phyloP scores from a whole-genome alignment of 1,140 invertebrate genomes.

The Dendroctonus valens region DNA sequence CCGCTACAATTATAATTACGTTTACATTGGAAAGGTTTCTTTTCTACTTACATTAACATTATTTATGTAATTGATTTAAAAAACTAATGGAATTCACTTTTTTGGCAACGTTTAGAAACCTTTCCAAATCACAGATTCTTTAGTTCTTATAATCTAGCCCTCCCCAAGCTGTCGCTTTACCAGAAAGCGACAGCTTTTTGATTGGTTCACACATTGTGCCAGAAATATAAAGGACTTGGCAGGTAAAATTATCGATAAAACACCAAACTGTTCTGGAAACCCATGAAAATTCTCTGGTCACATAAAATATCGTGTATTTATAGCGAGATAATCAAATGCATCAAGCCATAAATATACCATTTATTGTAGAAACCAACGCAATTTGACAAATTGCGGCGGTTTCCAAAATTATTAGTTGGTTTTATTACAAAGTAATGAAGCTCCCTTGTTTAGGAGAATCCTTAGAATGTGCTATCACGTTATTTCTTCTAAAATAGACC shows the following conservation, averaged over 20 bases:
- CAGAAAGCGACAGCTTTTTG: conserved; percentile 30
- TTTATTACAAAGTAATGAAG: too few relatives aligned
- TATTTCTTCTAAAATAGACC: too few relatives aligned
- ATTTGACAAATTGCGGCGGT: too few relatives aligned
- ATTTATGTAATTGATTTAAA: conserved; percentile 31
- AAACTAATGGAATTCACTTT: conserved; percentile 48
- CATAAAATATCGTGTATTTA: too few relatives aligned
- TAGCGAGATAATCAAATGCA: too few relatives aligned
- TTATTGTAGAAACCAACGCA: too few relatives aligned
- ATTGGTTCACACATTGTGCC: conserved; percentile 21
- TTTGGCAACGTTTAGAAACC: conserved; percentile 49
- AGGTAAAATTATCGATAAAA: not conserved
- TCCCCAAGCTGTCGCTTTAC: conserved; percentile 31
- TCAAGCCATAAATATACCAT: too few relatives aligned
- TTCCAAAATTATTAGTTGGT: too few relatives aligned
- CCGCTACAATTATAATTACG: conserved; percentile 48
- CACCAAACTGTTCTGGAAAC: not conserved
- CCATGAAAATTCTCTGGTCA: not conserved
- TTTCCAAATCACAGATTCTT: conserved; percentile 51
- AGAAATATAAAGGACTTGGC: not conserved
- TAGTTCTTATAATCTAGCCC: conserved; percentile 37
- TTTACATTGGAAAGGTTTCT: conserved; percentile 50
- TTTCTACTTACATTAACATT: conserved; percentile 26
- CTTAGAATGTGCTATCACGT: too few relatives aligned
- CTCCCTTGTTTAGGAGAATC: too few relatives aligned